These are phyloP conservation scores for Hexactinellida sp. DNA, from an alignment of 37 sponge, comb jelly and placozoan genomes.

Conservation along the genomic window DNA sequence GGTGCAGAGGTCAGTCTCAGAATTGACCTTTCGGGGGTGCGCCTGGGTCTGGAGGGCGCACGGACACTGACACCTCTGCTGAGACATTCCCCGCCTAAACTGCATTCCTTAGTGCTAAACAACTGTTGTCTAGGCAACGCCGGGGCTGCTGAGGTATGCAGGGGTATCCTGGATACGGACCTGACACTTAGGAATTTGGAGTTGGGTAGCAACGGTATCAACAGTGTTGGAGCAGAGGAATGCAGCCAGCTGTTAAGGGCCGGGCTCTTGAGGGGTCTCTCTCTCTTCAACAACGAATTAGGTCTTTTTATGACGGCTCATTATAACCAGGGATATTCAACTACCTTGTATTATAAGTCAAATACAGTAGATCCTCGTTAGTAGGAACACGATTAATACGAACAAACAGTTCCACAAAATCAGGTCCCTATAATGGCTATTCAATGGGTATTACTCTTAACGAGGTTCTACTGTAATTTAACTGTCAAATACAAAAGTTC, in stretches of 20 bases:
- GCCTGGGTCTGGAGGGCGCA: not conserved
- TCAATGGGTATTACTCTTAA: too few relatives aligned
- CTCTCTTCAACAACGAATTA: conserved; percentile 70
- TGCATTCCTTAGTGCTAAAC: not conserved
- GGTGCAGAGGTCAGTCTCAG: not conserved
- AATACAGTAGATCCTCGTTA: too few relatives aligned
- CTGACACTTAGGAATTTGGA: conserved; percentile 31
- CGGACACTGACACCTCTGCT: not conserved
- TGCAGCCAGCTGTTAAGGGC: conserved; percentile 37
- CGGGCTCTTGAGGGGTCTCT: conserved; percentile 62
- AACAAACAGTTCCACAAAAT: too few relatives aligned
- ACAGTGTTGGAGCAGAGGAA: conserved; percentile 37
- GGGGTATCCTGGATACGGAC: not conserved
- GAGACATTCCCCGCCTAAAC: not conserved
- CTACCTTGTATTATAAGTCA: too few relatives aligned
- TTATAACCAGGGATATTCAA: too few relatives aligned
- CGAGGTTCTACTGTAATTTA: too few relatives aligned
- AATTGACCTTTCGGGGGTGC: not conserved
- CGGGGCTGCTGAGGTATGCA: not conserved
- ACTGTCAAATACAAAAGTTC: too few relatives aligned
- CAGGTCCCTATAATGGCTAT: too few relatives aligned
- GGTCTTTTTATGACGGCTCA: too few relatives aligned
- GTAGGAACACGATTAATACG: too few relatives aligned
- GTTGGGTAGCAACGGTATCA: conserved; percentile 58
- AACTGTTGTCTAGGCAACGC: not conserved